phyloP scores from a whole-genome alignment of 2,888 invertebrate genomes.

The Euphydryas editha region DNA sequence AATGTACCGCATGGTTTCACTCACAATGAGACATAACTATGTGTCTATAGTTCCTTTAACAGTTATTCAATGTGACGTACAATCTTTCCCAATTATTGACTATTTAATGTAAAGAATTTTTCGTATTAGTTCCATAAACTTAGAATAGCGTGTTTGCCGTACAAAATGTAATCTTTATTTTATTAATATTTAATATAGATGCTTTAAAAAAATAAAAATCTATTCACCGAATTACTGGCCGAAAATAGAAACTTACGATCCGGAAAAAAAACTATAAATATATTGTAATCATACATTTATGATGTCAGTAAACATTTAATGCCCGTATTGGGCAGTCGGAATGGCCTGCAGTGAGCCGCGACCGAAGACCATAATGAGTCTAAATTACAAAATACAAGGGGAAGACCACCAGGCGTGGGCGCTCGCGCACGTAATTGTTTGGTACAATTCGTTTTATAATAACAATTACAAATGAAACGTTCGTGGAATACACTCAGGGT shows the following conservation, averaged over 20 bases:
- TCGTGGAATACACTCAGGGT: no score
- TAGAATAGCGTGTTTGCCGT: no score
- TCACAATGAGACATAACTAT: no score
- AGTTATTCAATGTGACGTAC: no score
- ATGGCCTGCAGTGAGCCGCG: slow-evolving; percentile 43
- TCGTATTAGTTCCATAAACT: no score
- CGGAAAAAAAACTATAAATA: slow-evolving; percentile 2
- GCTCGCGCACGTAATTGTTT: slow-evolving; percentile 44
- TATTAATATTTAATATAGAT: no score
- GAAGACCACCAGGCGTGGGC: slow-evolving; percentile 51
- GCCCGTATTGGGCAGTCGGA: slow-evolving; percentile 24
- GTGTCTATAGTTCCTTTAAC: no score
- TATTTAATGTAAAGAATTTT: no score
- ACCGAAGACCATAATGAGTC: slow-evolving; percentile 51
- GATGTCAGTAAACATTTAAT: slow-evolving; percentile 30
- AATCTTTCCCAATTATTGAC: no score
- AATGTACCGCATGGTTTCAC: no score
- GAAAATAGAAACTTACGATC: slow-evolving; percentile 1
- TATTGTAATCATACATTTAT: slow-evolving; percentile 8
- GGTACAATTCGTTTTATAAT: neutral
- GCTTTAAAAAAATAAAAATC: neutral
- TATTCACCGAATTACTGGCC: neutral
- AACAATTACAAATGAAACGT: no score
- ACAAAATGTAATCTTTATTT: no score
- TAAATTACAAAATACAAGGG: slow-evolving; percentile 57